Conservation (phyloP, 2,888 invertebrate species). For the Agrotis puta region DNA sequence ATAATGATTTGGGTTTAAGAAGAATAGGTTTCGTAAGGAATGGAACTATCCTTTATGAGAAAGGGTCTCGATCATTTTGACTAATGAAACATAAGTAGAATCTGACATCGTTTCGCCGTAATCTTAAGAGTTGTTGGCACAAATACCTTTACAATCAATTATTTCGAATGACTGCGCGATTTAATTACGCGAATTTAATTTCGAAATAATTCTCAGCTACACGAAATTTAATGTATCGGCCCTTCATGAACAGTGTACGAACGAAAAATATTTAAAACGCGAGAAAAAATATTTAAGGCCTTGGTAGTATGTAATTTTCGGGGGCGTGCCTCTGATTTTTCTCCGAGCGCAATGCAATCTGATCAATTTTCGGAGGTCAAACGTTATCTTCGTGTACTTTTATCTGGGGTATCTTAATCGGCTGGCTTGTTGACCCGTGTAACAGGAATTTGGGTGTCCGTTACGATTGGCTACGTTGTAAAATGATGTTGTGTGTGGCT, state of each 20-base stretch:
- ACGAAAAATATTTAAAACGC: constrained; percentile 45
- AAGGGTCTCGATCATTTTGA: constrained; percentile 20
- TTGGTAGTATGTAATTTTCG: constrained; percentile 75
- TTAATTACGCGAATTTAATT: constrained; percentile 54
- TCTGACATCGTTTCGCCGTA: constrained; percentile 30
- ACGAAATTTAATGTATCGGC: constrained; percentile 49
- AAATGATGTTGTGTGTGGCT: constrained; percentile 66
- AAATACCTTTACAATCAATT: constrained; percentile 56
- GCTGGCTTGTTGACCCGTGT: constrained; percentile 78
- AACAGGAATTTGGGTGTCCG: constrained; percentile 78
- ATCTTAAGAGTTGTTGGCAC: constrained; percentile 33
- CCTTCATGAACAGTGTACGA: constrained; percentile 29
- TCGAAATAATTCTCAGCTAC: constrained; percentile 41
- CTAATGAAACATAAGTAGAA: constrained; percentile 24
- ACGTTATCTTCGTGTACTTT: constrained; percentile 75
- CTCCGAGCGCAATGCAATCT: constrained; percentile 76
- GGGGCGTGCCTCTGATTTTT: constrained; percentile 74
- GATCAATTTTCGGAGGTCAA: constrained; percentile 82
- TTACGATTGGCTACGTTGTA: constrained; percentile 73
- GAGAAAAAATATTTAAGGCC: constrained; percentile 46
- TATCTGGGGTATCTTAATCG: constrained; percentile 82
- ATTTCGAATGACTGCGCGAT: constrained; percentile 56
- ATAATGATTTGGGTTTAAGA: constrained; percentile 19
- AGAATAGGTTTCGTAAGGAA: constrained; percentile 2
- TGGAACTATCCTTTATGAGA: not conserved